Base-by-base conservation (phyloP, 2,888 invertebrate species). In the Drymonia ruficornis region DNA sequence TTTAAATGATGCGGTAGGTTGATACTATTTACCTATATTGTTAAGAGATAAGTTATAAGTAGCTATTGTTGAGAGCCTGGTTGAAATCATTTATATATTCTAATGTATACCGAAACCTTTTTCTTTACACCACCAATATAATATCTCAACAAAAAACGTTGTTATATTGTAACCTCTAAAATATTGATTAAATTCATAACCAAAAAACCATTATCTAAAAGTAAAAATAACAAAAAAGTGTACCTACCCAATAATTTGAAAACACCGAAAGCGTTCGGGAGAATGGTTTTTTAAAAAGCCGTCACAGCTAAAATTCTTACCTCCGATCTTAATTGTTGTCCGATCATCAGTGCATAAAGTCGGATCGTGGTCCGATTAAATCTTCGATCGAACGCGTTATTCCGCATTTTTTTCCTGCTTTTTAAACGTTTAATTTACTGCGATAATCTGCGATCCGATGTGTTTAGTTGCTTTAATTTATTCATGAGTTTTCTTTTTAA, bases 251-350 rank as follows among this genome's bases (percentile, higher is more conserved):
- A 61, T 62, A 71, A 75, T 76, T 77, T 79, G 58, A 58, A 72
- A 75, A 74, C 73, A 71, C 72, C 70, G 65, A 69, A 70, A 74
- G 72, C 72, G 74, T 72, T 70, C 60, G 61, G 53, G 59, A 60
- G 67, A 72, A 75, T 74, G 70, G 70, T 56, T 72, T 77, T 75
- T 74, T 76, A 75, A 76, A 79, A 79, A 78, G 73, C 70, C 75
- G 76, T 79, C 78, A 70, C 71, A 72, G 71, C 67, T 68, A 63
- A 76, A 75, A 74, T 67, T 73, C 75, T 71, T 72, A 73, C 73
- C 69, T 73, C 34, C 70, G 70, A 77, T 76, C 78, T 80, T 81
- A 82, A 82, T 82, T 80, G 80, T 80, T 74, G 75, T 59, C 66
- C 72, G 78, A 79, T 80, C 75, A 79, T 80, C 75, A 75, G 78